Conservation (phyloP, 2,797 vertebrate genomes). For the Hydrocynus forskahlii region DNA sequence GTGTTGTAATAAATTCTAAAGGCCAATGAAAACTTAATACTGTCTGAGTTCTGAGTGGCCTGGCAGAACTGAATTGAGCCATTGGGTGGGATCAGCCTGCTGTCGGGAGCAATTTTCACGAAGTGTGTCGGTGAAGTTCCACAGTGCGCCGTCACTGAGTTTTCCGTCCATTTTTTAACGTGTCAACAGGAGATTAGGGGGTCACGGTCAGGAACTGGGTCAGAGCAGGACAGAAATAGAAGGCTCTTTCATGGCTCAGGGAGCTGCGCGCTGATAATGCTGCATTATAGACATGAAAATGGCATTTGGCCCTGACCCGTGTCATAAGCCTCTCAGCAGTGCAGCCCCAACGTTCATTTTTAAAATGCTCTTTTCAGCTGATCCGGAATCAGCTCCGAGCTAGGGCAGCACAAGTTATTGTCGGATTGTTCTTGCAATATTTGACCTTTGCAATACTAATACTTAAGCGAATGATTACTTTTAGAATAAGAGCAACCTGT, state of each 20-base stretch:
- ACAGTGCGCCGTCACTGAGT: neutral
- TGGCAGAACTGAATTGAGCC: neutral
- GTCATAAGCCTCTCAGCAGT: slow-evolving; percentile 16
- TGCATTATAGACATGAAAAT: slow-evolving; percentile 41
- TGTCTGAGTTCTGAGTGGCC: neutral
- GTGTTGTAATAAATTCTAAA: neutral
- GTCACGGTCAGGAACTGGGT: slow-evolving; percentile 42
- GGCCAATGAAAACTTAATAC: neutral
- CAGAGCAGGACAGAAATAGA: slow-evolving; percentile 46
- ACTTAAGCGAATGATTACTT: neutral
- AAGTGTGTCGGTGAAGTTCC: neutral
- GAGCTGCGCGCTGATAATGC: slow-evolving; percentile 28
- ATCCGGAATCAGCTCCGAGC: too few relatives aligned
- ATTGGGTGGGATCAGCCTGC: neutral
- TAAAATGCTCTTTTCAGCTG: slow-evolving; percentile 6
- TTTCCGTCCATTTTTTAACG: slow-evolving; percentile 16
- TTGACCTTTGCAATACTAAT: neutral
- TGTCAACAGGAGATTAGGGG: slow-evolving; percentile 2
- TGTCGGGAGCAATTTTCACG: neutral
- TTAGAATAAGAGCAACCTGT: too few relatives aligned
- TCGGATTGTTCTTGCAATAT: neutral
- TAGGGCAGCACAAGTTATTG: neutral
- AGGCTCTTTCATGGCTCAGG: slow-evolving; percentile 32
- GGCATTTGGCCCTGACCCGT: slow-evolving; percentile 17
- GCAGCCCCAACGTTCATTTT: neutral